Base-by-base conservation (phyloP, 2,888 invertebrate species). In the Mimas tiliae region DNA sequence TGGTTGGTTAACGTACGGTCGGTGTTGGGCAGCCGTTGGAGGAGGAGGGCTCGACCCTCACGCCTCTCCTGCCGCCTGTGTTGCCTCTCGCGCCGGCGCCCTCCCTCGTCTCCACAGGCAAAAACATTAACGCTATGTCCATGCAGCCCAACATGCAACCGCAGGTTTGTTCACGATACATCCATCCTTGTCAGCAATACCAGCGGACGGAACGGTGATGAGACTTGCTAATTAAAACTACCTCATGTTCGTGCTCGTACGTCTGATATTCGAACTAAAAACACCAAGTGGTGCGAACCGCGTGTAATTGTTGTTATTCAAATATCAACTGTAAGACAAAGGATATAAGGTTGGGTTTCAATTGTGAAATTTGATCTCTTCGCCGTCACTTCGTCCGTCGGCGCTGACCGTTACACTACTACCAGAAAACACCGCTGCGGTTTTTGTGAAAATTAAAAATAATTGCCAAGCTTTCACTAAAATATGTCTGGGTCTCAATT, bases 31-130 rank as follows among this genome's bases (percentile, higher is more conserved):
- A 66, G 67, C 63, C 65, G 63, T 73, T 76, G 71, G 82, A 84
- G 64, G 88, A 87, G 70, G 85, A 80, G 64, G 75, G 80, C 69
- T 75, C 85, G 62, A 84, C 80, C 55, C 80, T 88, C 76, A 88
- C 88, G 74, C 76, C 85, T 52, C 83, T 88, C 68, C 82, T 88
- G 80, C 87, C 88, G 76, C 86, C 87, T 69, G 82, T 72, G 82
- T 73, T 86, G 74, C 83, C 86, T 68, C 65, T 81, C 68, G 65
- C 79, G 70, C 76, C 77, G 70, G 74, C 81, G 71, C 77, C 77
- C 69, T 67, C 78, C 62, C 74, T 78, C 65, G 65, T 65, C 38
- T 27, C 65, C 51, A 62, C 48, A 38, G 50, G 42, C 42, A 65
- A 62, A 51, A 19, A 38, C 50, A 62, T 51, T 62, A 65, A 48